Percentiles rank a stretch among this genome's conserved stretches.
These are phyloP conservation scores for Andrena bicolor DNA, from an alignment of 2,888 invertebrate genomes.

Conservation along the genomic window DNA sequence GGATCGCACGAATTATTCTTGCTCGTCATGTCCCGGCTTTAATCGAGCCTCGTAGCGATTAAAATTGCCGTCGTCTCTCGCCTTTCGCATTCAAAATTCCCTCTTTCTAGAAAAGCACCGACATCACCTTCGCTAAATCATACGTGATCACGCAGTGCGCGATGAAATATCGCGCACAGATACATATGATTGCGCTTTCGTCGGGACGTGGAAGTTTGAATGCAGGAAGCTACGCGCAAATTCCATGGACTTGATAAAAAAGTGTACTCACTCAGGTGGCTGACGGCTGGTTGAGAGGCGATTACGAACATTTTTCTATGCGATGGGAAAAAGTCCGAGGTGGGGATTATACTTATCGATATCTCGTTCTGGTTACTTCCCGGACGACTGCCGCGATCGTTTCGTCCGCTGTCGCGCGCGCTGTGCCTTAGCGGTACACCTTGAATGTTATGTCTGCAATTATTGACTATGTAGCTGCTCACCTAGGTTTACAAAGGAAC, in stretches of 20 bases:
- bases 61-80: background rate
- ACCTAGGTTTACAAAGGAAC: slow-evolving; percentile 67
- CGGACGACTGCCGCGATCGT: slow-evolving; percentile 53
- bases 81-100: background rate
- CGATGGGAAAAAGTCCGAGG: slow-evolving; percentile 76
- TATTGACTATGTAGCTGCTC: slow-evolving; percentile 77
- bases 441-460: slow-evolving; percentile 77
- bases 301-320: slow-evolving; percentile 80
- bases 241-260: background rate
- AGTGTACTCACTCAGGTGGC: slow-evolving; percentile 78
- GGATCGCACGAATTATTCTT: slow-evolving; percentile 34
- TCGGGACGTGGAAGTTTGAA: slow-evolving; percentile 12
- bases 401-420: slow-evolving; percentile 60
- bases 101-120: background rate
- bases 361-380: slow-evolving; percentile 75
- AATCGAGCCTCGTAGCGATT: slow-evolving; percentile 28
- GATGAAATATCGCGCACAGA: background rate
- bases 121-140: slow-evolving; percentile 13
- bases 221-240: background rate
- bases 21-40: background rate
- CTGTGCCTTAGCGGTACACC: slow-evolving; percentile 68
- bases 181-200: background rate
- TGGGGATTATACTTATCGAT: slow-evolving; percentile 81
- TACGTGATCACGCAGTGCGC: slow-evolving; percentile 9
- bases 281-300: slow-evolving; percentile 77